Base-by-base conservation (phyloP, 2,113 vertebrate species). In the Mastomys coucha region DNA sequence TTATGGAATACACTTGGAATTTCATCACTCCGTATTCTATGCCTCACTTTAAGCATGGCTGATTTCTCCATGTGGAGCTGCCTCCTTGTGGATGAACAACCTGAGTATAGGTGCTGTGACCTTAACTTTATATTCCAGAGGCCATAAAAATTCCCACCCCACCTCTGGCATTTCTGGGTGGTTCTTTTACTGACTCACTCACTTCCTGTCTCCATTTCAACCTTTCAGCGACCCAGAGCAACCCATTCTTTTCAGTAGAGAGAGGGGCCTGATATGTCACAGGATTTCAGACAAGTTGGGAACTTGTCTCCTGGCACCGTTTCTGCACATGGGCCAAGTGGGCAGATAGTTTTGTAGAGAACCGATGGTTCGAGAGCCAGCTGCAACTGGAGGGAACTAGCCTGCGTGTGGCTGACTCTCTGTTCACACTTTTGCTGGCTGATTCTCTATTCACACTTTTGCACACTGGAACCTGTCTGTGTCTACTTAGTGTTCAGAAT, bases 321-420 rank as follows among this genome's bases (percentile, higher is more conserved):
- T 90, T 80, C 17, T 39, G 12, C n/a, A 49, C 49, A 3, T 20
- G 45, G 36, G 16, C n/a, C 13, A 1, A 7, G 16, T 0, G 22
- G 73, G 58, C 60, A 14, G 39, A 33, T 24, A 69, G 14, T 33
- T 72, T 72, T n/a, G 45, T 56, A 31, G 58, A 42, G 51, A 73
- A 58, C 9, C 80, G 9, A 49, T 13, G 39, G 78, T 87, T 51
- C 20, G 36, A 58, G 49, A 58, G 70, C 65, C n/a, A 13, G 13
- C 49, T 33, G 14, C 13, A 7, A 20, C 73, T 75, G 63, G 58
- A 77, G 56, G 53, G 87, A 72, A 36, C 12, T 24, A 14, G 1
- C 16, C 7, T 0, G 0, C 39, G n/a, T 5, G 4, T 65, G 4
- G 28, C 72, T 28, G 72, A 16, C 4, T 36, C 39, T 45, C 4